Evolutionary conservation across 2,113 vertebrate species (phyloP).

Genomic region (Eclectus roratus): DNA sequence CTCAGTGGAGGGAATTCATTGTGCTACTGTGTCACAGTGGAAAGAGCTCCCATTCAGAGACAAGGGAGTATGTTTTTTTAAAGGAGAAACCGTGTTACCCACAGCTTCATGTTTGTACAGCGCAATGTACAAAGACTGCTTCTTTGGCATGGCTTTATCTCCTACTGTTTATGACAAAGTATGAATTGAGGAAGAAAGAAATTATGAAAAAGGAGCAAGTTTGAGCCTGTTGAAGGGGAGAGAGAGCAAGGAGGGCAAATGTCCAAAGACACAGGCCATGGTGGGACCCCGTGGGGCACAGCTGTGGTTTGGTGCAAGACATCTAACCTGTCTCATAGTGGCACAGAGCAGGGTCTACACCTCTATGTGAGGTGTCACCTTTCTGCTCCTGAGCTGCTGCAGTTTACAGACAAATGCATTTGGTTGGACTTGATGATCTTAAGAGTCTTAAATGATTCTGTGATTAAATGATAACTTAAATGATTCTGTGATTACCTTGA

Average conservation of each 20-base stretch:
- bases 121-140: not conserved
- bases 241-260: not conserved
- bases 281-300: fast-evolving
- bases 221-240: not conserved
- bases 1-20: conserved; percentile 9
- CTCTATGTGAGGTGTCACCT: not conserved
- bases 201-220: not conserved
- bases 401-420: not conserved
- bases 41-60: conserved; percentile 5
- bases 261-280: not conserved
- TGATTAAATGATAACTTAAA: not conserved
- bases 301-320: not conserved
- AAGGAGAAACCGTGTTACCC: not conserved
- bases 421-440: not conserved
- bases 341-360: not conserved
- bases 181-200: not conserved
- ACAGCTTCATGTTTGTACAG: not conserved
- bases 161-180: not conserved
- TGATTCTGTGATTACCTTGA: not conserved
- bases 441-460: not conserved
- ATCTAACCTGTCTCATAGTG: not conserved
- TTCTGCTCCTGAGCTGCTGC: not conserved
- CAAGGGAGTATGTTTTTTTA: not conserved
- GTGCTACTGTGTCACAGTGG: not conserved
- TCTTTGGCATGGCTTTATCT: not conserved